phyloP scores from a whole-genome alignment of 1,140 invertebrate species.

The Trachelipus rathkii region DNA sequence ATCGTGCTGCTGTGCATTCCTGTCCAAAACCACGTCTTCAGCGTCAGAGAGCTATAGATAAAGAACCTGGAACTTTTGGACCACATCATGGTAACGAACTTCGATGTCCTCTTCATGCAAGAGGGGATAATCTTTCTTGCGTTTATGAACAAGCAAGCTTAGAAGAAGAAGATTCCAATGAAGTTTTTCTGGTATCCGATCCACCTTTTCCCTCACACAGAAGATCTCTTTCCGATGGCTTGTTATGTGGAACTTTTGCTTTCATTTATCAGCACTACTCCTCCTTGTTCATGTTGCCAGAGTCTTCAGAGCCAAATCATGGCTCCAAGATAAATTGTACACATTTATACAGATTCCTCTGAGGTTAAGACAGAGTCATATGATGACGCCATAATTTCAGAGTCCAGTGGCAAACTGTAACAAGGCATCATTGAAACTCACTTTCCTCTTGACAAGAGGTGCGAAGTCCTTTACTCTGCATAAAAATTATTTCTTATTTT shows the following conservation, averaged over 20 bases:
- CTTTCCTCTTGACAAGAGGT: conserved; percentile 22
- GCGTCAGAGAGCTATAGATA: conserved; percentile 38
- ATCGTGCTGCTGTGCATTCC: conserved; percentile 16
- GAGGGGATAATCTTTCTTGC: conserved; percentile 40
- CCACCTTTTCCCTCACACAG: conserved; percentile 16
- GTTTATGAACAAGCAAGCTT: conserved; percentile 44
- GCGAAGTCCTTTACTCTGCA: conserved; percentile 8
- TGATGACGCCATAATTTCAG: background rate
- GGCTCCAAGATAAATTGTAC: background rate
- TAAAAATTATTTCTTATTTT: background rate
- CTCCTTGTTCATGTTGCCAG: background rate
- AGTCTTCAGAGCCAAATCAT: background rate
- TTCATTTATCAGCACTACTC: background rate
- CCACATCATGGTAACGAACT: conserved; percentile 21
- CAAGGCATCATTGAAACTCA: conserved; percentile 27
- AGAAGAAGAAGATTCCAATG: conserved; percentile 33
- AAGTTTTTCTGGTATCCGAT: conserved; percentile 25
- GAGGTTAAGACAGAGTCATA: background rate
- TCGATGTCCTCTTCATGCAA: conserved; percentile 38
- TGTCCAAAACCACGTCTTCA: conserved; percentile 36
- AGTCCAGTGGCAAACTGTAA: background rate
- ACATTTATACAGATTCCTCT: background rate
- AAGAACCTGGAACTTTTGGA: conserved; percentile 30
- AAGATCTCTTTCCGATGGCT: conserved; percentile 17
- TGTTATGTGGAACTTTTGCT: conserved; percentile 21